phyloP scores from a whole-genome alignment of 2,797 vertebrate species.

The Tachyglossus aculeatus region DNA sequence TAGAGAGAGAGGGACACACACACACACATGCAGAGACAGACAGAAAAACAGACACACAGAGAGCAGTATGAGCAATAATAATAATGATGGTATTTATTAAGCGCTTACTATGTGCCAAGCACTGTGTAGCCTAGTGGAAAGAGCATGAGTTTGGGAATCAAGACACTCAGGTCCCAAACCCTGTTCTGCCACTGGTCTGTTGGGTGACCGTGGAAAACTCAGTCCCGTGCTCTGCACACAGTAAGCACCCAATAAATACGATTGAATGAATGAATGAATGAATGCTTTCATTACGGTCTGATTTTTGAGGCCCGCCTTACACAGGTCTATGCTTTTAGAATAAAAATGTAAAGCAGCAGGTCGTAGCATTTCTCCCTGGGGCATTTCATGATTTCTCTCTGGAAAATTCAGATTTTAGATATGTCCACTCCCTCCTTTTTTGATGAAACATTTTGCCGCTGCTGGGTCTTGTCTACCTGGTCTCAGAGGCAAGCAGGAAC shows the following conservation, averaged over 20 bases:
- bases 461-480: not conserved
- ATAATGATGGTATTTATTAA: not conserved
- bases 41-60: constrained; percentile 5
- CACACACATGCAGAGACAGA: no score
- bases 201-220: no score
- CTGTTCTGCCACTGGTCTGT: no score
- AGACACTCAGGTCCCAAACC: no score
- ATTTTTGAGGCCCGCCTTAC: constrained; percentile 32
- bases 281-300: constrained; percentile 38
- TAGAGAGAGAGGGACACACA: no score
- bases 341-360: not conserved
- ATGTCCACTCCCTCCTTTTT: not conserved
- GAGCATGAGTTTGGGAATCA: no score
- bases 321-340: constrained; percentile 31
- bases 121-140: no score
- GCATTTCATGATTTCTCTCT: not conserved
- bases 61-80: constrained; percentile 34
- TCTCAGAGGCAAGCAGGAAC: constrained; percentile 1
- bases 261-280: no score
- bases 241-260: no score
- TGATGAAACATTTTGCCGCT: not conserved
- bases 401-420: not conserved
- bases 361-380: not conserved
- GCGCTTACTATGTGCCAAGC: no score
- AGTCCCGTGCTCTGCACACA: no score